These are phyloP conservation scores for Camponotus pennsylvanicus DNA, from an alignment of 1,140 invertebrate genomes.

Conservation along the genomic window DNA sequence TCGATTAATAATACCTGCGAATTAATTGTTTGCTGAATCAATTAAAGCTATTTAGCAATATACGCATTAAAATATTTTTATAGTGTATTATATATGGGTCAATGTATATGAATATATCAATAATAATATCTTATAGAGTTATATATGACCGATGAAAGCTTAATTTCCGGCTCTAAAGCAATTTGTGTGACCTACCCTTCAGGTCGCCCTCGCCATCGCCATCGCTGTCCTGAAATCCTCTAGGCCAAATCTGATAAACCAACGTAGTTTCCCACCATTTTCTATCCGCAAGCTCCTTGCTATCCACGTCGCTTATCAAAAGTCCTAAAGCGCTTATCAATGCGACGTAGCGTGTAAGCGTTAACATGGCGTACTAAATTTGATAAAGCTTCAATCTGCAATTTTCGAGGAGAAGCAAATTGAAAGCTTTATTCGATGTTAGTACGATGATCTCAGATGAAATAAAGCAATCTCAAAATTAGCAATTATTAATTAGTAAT, in stretches of 20 bases:
- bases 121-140: not conserved
- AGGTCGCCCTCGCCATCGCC: conserved; percentile 92
- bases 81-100: not conserved
- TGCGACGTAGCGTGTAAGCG: not conserved
- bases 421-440: conserved; percentile 43
- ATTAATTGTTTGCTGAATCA: not conserved
- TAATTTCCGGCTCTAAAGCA: not conserved
- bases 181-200: conserved; percentile 85
- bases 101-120: no score
- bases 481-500: not conserved
- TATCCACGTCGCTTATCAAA: not conserved
- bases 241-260: conserved; percentile 92
- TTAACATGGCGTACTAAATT: conserved; percentile 10
- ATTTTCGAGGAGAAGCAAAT: conserved; percentile 21
- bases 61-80: not conserved
- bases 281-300: conserved; percentile 60
- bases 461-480: not conserved
- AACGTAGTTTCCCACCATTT: conserved; percentile 92
- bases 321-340: conserved; percentile 41
- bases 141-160: not conserved
- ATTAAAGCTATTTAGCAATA: not conserved
- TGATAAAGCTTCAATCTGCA: not conserved
- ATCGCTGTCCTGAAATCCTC: conserved; percentile 91
- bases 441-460: not conserved
- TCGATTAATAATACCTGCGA: conserved; percentile 78